These are phyloP conservation scores for Danionella dracula DNA, from an alignment of 2,797 vertebrate genomes.

Conservation along the genomic window DNA sequence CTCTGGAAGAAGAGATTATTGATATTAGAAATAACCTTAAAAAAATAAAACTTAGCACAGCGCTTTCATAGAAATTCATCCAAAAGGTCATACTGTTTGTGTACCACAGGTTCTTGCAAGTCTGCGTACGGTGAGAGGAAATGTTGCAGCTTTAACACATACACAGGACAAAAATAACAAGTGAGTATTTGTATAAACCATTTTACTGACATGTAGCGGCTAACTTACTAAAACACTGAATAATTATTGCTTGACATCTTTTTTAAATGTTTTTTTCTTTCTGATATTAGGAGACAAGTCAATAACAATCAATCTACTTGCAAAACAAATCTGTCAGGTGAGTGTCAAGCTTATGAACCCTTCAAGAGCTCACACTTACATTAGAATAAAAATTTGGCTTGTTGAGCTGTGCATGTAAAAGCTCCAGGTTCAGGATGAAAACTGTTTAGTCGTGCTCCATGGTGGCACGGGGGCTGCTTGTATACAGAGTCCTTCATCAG, in stretches of 20 bases:
- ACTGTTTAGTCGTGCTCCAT: too few species aligned
- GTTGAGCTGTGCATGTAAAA: too few species aligned
- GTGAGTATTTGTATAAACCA: neutral
- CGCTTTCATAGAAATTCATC: neutral
- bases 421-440: too few species aligned
- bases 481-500: too few species aligned
- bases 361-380: too few species aligned
- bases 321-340: slow-evolving; percentile 75
- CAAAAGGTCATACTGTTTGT: too few species aligned
- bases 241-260: neutral
- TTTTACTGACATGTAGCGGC: neutral
- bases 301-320: slow-evolving; percentile 65
- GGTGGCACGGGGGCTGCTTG: too few species aligned
- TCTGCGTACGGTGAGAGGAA: slow-evolving; percentile 82
- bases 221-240: neutral
- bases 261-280: neutral
- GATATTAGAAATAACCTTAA: too few species aligned
- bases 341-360: too few species aligned
- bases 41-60: too few species aligned
- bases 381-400: too few species aligned
- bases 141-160: slow-evolving; percentile 76
- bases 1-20: too few species aligned
- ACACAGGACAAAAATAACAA: slow-evolving; percentile 68
- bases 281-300: slow-evolving; percentile 62
- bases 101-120: slow-evolving; percentile 83